These are phyloP conservation scores for Drosophila emarginata DNA, from an alignment of 2,888 invertebrate genomes.

Conservation along the genomic window DNA sequence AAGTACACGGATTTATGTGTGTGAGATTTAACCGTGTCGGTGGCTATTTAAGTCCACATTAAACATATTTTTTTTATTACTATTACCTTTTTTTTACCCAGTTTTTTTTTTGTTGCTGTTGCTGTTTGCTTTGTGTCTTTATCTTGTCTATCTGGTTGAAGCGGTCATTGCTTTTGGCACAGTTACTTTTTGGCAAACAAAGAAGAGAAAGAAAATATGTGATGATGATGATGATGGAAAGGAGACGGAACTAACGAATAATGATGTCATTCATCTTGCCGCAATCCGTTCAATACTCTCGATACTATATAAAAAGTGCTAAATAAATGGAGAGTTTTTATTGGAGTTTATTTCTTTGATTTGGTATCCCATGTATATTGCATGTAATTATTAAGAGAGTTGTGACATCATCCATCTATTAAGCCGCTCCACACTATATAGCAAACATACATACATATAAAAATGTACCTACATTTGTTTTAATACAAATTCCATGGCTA, in stretches of 20 bases:
- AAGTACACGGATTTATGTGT: constrained; percentile 20
- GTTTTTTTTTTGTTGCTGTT: constrained; percentile 19
- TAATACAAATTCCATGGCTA: constrained; percentile 35
- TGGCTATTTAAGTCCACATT: constrained; percentile 61
- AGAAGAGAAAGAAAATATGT: constrained; percentile 16
- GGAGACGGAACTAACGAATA: constrained; percentile 36
- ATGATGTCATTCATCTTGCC: constrained; percentile 75
- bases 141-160: constrained; percentile 46
- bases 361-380: constrained; percentile 35
- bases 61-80: constrained; percentile 36
- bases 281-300: constrained; percentile 38
- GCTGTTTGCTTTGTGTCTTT: constrained; percentile 37
- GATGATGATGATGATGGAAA: constrained; percentile 34
- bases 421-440: no score
- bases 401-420: constrained; percentile 46
- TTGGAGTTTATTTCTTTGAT: constrained; percentile 51
- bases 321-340: constrained; percentile 30
- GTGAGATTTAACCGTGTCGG: constrained; percentile 36
- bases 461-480: constrained; percentile 26
- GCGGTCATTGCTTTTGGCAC: constrained; percentile 59
- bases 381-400: constrained; percentile 28
- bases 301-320: constrained; percentile 22
- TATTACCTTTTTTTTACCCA: constrained; percentile 3
- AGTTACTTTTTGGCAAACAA: constrained; percentile 49
- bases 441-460: constrained; percentile 3